Base-by-base conservation (phyloP, 1,140 invertebrate species). In the Drosophila malerkotliana region DNA sequence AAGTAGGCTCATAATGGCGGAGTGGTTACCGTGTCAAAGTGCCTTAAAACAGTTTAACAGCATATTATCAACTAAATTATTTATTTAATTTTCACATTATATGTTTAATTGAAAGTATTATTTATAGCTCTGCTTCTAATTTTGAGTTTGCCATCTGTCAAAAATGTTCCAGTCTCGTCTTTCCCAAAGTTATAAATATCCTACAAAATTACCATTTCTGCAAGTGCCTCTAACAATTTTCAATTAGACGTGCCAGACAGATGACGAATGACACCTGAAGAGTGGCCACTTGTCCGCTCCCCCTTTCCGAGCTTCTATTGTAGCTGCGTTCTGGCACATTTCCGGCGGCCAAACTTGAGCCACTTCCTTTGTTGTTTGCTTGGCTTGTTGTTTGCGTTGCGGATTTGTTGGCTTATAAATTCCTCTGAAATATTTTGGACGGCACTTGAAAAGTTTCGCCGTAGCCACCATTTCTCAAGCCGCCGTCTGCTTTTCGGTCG, bases 331-430 rank as follows among this genome's bases (percentile, higher is more conserved):
- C 60, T 60, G 73, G 64, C 68, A 79, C 74, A 79, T 75, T 85
- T 87, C 82, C 82, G 78, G 56, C 71, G 55, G 71, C 75, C 75
- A 83, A 88, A 77, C 69, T 87, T 69, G 71, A 54, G 45, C 68
- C 64, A 74, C 61, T 82, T 82, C 68, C 74, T 62, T 78, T 87
- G 60, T 72, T 78, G 77, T 79, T 73, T 77, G 68, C 52, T 62
- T 67, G 53, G 53, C 39, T 48, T 32, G 37, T 37, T 73, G 58
- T 73, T 73, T 74, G 71, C 52, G 32, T 34, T 74, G 24, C 62
- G 63, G 83, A 87, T 87, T 87, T 87, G 79, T 59, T 79, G 69
- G 82, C 82, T 87, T 88, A 83, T 88, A 87, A 87, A 88, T 87
- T 87, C 82, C 79, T 79, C 57, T 72, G 75, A 88, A 87, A 88